Base-by-base conservation (phyloP, 2,797 vertebrate species). In the Sebastes goodei region DNA sequence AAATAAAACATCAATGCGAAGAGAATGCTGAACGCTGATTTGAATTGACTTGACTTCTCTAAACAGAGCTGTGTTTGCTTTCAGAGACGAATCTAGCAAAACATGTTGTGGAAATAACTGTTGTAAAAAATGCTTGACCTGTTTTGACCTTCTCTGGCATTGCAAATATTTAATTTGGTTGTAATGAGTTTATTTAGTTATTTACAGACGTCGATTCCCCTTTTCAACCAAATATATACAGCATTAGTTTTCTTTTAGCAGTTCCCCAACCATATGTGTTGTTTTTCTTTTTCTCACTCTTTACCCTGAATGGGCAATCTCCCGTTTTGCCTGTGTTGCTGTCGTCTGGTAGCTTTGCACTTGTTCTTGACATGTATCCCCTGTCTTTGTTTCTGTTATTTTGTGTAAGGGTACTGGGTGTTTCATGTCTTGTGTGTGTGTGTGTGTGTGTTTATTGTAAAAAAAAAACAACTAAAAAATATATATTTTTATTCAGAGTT, bases 1-100 rank as follows among this genome's bases (percentile, higher is more conserved):
- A 69, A 71, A 87, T 61, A 75, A 84, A 86, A 69, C 61, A 78
- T 73, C 32, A 88, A 83, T 70, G 32, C 21, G 30, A 38, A 38
- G 35, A 76, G 32, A 83, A 68, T 3, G 11, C 32, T 70, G 53
- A 81, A 72, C 30, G 20, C n/a, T 71, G 29, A 10, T 6, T n/a
- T 49, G 35, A 56, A 7, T 17, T 25, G 35, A 78, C 35, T 38
- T 42, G 12, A 42, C 38, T 11, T 68, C n/a, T 70, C n/a, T 46
- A 65, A 64, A 65, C 46, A 67, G 53, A 65, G 32, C 29, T 32
- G 46, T 25, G 4, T 80, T 74, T 78, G 2, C 67, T 75, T 75
- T 74, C 29, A 59, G 10, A 56, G 33, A 61, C 53, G 23, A 71
- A 66, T 61, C 7, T 8, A 9, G 57, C 21, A 14, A 56, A 60